Percentiles rank a stretch among this genome's conserved stretches.
phyloP scores from a whole-genome alignment of 2,888 invertebrate genomes.

The Xylota sylvarum region DNA sequence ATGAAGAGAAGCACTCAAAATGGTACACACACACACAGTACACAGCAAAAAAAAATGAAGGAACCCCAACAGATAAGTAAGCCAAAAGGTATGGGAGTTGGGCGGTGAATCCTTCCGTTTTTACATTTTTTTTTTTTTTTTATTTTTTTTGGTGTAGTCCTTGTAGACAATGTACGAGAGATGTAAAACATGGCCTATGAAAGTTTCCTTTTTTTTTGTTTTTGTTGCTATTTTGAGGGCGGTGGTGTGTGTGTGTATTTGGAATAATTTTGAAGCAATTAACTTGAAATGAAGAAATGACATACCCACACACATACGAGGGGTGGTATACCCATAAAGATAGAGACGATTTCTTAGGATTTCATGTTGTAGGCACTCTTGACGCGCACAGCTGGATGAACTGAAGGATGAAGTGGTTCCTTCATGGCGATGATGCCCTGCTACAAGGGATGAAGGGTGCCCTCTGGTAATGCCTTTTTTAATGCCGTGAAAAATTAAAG shows the following conservation, averaged over 20 bases:
- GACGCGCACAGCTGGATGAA: too few relatives aligned
- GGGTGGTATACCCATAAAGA: constrained; percentile 62
- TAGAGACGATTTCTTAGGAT: constrained; percentile 32
- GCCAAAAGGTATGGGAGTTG: not conserved
- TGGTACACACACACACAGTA: too few relatives aligned
- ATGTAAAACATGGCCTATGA: constrained; percentile 59
- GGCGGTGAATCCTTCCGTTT: constrained; percentile 24
- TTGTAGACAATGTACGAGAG: constrained; percentile 10
- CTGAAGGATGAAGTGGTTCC: not conserved
- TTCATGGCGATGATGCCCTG: constrained; percentile 4
- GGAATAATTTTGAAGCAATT: constrained; percentile 64
- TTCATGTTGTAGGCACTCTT: too few relatives aligned
- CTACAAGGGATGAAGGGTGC: constrained; percentile 4
- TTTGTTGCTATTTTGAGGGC: not conserved
- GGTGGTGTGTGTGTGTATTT: not conserved
- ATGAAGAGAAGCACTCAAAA: constrained; percentile 18
- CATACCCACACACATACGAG: constrained; percentile 9
- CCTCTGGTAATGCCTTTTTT: constrained; percentile 59
- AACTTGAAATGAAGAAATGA: constrained; percentile 60
- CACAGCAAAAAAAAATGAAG: not conserved
- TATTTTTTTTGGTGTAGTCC: not conserved
- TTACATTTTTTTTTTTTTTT: not conserved
- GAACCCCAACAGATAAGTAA: constrained; percentile 6
- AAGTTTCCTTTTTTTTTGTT: constrained; percentile 8
- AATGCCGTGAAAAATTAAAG: constrained; percentile 69